phyloP scores from a whole-genome alignment of 1,140 invertebrate species.

The Drosophila pandora region DNA sequence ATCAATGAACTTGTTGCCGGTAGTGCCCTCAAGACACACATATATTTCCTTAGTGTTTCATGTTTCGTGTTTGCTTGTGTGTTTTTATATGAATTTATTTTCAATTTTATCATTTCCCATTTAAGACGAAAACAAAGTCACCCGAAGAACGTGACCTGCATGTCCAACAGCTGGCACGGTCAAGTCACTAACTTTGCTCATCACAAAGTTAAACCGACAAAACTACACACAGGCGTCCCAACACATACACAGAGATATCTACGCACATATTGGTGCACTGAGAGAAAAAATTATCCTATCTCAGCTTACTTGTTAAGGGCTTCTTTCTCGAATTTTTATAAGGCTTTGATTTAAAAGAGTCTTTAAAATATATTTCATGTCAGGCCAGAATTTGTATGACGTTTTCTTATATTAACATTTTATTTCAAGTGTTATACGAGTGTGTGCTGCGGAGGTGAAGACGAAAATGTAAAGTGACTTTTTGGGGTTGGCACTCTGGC shows the following conservation, averaged over 20 bases:
- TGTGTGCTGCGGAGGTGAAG: slow-evolving; percentile 20
- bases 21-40: slow-evolving; percentile 29
- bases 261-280: not conserved
- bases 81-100: slow-evolving; percentile 67
- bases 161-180: slow-evolving; percentile 62
- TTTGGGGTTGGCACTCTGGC: slow-evolving; percentile 69
- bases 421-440: not conserved
- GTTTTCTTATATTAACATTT: not conserved
- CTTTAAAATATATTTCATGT: too few species aligned
- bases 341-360: too few species aligned
- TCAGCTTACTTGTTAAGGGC: not conserved
- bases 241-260: slow-evolving; percentile 13
- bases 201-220: slow-evolving; percentile 65
- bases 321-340: not conserved
- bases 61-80: slow-evolving; percentile 14
- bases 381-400: not conserved
- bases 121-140: slow-evolving; percentile 82
- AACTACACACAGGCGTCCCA: slow-evolving; percentile 35
- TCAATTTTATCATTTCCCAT: slow-evolving; percentile 81
- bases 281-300: not conserved
- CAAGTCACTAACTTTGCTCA: slow-evolving; percentile 73
- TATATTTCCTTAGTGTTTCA: slow-evolving; percentile 18
- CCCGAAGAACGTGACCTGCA: slow-evolving; percentile 72
- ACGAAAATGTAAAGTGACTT: slow-evolving; percentile 72
- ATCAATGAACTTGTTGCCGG: slow-evolving; percentile 59